A percentile compares a stretch with the other conserved stretches of the same genome.
Evolutionary conservation across 2,888 invertebrate genomes (phyloP).

Genomic region (Nysson spinosus): DNA sequence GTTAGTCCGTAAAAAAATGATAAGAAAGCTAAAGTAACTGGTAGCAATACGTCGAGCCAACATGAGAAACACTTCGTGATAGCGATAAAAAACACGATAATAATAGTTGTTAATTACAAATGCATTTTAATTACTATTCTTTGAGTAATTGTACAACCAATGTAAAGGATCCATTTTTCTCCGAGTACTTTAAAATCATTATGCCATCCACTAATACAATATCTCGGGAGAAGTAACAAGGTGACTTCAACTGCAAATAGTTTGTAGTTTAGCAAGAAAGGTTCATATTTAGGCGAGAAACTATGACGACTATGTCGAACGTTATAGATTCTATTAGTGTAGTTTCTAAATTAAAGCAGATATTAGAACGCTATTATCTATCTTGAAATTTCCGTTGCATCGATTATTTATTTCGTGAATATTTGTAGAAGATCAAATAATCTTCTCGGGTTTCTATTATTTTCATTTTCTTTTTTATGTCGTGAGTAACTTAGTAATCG

Average conservation of each 20-base stretch:
- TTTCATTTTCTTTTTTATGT: conserved; percentile 27
- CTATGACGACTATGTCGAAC: conserved; percentile 52
- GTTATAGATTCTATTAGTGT: conserved; percentile 61
- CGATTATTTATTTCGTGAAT: conserved; percentile 31
- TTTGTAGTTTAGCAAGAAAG: conserved; percentile 47
- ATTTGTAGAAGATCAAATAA: conserved; percentile 20
- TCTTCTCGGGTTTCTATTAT: conserved; percentile 15
- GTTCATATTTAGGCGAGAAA: conserved; percentile 55
- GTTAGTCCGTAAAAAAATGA: conserved; percentile 24
- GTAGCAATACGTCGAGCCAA: conserved; percentile 67
- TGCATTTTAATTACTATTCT: conserved; percentile 47
- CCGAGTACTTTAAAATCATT: conserved; percentile 45
- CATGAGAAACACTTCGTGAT: conserved; percentile 50
- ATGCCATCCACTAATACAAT: conserved; percentile 61
- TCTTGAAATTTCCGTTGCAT: conserved; percentile 29
- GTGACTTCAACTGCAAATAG: conserved; percentile 56
- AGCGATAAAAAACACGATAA: conserved; percentile 53
- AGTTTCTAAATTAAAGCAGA: conserved; percentile 53
- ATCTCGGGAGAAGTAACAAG: conserved; percentile 45
- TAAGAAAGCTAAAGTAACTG: conserved; percentile 45
- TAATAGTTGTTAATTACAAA: conserved; percentile 53
- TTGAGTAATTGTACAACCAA: conserved; percentile 29
- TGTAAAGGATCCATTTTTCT: conserved; percentile 33
- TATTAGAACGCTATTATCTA: conserved; percentile 48
- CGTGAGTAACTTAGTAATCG: conserved; percentile 25